phyloP scores from a whole-genome alignment of 2,888 invertebrate genomes.

The Leptinotarsa haldemani region DNA sequence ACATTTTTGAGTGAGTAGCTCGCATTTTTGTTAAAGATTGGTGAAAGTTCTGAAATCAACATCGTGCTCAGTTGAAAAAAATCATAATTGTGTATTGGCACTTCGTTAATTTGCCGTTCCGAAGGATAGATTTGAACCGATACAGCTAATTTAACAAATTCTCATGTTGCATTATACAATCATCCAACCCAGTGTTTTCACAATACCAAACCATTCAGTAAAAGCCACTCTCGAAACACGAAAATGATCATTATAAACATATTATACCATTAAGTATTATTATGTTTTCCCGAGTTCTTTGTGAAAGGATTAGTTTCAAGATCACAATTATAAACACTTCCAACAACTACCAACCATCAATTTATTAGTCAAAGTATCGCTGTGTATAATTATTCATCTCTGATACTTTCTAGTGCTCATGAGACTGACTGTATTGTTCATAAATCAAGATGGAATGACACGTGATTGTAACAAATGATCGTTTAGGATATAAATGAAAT shows the following conservation, averaged over 20 bases:
- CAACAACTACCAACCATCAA: conserved; percentile 35
- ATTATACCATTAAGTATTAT: conserved; percentile 37
- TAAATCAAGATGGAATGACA: conserved; percentile 20
- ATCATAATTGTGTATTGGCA: no score
- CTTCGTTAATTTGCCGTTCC: background rate
- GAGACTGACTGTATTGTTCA: conserved; percentile 9
- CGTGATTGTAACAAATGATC: conserved; percentile 13
- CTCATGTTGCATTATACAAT: conserved; percentile 8
- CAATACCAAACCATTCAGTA: conserved; percentile 4
- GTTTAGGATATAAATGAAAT: conserved; percentile 3
- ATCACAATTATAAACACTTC: conserved; percentile 34
- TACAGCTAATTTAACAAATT: background rate
- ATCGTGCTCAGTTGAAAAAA: no score
- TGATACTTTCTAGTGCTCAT: conserved; percentile 8
- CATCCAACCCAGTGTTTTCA: conserved; percentile 6
- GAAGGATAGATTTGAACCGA: background rate
- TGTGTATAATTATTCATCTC: conserved; percentile 18
- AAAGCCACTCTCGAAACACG: conserved; percentile 1
- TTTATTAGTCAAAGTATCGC: conserved; percentile 26
- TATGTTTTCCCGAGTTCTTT: conserved; percentile 30
- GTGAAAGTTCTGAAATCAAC: no score
- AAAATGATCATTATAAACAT: conserved; percentile 14
- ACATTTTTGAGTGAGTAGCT: no score
- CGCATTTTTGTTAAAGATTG: no score
- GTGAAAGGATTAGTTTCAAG: conserved; percentile 35